Conservation (phyloP, 2,113 vertebrate species). For the Poeciliopsis retropinna region DNA sequence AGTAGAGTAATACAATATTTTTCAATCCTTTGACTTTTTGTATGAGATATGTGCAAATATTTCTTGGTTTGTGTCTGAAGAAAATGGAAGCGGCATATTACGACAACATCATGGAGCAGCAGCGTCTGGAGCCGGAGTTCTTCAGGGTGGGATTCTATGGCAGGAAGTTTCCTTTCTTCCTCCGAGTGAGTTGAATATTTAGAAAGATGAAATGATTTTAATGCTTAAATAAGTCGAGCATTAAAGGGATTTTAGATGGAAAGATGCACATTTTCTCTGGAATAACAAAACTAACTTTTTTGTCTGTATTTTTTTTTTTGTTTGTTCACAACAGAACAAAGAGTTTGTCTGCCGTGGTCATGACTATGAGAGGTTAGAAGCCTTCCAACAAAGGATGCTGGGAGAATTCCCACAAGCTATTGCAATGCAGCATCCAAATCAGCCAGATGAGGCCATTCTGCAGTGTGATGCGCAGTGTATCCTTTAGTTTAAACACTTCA, state of each 20-base stretch:
- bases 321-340: slow-evolving; percentile 85
- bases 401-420: slow-evolving; percentile 98
- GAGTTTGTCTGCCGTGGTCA: slow-evolving; percentile 98
- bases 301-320: neutral
- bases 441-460: slow-evolving; percentile 92
- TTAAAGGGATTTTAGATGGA: neutral
- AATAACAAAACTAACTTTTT: neutral
- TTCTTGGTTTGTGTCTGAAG: slow-evolving; percentile 69
- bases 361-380: slow-evolving; percentile 95
- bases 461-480: slow-evolving; percentile 98
- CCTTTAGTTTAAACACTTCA: slow-evolving; percentile 69
- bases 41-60: neutral
- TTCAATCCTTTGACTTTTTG: neutral
- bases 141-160: slow-evolving; percentile 97
- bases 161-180: slow-evolving; percentile 97
- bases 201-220: neutral
- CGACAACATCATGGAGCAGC: slow-evolving; percentile 98
- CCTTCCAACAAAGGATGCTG: slow-evolving; percentile 98
- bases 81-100: slow-evolving; percentile 99
- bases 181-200: slow-evolving; percentile 83
- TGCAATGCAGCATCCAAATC: slow-evolving; percentile 98
- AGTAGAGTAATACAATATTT: neutral
- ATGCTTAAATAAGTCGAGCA: neutral
- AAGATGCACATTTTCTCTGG: neutral
- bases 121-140: slow-evolving; percentile 96